Base-by-base conservation (phyloP, 2,888 invertebrate species). In the Scaptomyza polygonia region DNA sequence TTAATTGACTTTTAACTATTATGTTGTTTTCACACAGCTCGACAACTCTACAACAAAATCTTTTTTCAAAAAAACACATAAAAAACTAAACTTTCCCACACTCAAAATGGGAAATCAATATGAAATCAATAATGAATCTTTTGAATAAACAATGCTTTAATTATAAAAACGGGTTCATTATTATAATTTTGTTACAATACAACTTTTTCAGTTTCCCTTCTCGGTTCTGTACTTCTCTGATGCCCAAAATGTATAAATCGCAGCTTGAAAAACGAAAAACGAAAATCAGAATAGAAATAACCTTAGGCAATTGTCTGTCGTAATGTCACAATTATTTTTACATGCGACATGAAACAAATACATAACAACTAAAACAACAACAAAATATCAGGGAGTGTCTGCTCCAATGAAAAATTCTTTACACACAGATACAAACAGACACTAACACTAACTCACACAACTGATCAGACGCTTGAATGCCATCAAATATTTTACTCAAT, bases 401-500 rank as follows among this genome's bases (percentile, higher is more conserved):
- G 47, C 45, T 62, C 61, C 79, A 72, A 68, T 77, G 74, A 67
- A 72, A 80, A 79, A 81, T 82, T 82, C 76, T 72, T 70, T 58
- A 73, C 59, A 75, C 61, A 84, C 44, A 62, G 54, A 57, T 4
- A 7, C 8, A 36, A 9, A 44, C 9, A 25, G 7, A 52, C 7
- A 63, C 18, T n/a, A n/a, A 16, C 4, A 16, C 16, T 40, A 12
- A 43, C 3, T 5, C 14, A 45, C n/a, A 57, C 47, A 54, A 44
- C 30, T 39, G 72, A 67, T 77, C 77, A 77, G 77, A 45, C 73
- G 73, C 77, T 72, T 77, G 74, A 78, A 76, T 58, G 63, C 67
- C 79, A 84, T 48, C 81, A 81, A 77, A 81, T 81, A 84, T 76
- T 86, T 71, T 76, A 57, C 73, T 84, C 86, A 83, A 84, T 86